phyloP scores from a whole-genome alignment of 2,888 invertebrate species.

The Sphecodes monilicornis region DNA sequence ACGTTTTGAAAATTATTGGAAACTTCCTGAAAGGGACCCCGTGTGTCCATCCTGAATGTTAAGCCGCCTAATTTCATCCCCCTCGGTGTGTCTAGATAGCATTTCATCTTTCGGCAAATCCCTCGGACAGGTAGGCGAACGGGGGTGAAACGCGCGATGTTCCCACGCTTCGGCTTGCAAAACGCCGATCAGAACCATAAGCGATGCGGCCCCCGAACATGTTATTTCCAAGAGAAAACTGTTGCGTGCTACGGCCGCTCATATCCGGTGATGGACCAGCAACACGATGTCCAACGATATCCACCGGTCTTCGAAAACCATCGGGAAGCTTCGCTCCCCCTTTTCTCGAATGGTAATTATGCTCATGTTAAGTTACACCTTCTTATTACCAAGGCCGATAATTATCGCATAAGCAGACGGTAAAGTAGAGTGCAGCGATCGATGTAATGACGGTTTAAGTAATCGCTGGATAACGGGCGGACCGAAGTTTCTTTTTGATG shows the following conservation, averaged over 20 bases:
- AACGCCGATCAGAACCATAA: conserved; percentile 64
- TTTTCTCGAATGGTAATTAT: background rate
- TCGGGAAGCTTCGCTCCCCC: background rate
- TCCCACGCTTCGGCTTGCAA: conserved; percentile 79
- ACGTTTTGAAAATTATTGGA: conserved; percentile 74
- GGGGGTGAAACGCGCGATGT: conserved; percentile 68
- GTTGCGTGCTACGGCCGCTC: conserved; percentile 53
- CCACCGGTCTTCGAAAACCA: background rate
- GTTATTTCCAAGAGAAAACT: conserved; percentile 68
- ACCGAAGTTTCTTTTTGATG: background rate
- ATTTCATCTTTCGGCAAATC: conserved; percentile 78
- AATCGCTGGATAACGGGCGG: background rate
- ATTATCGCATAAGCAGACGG: background rate
- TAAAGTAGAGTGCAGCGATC: background rate
- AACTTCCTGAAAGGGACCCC: conserved; percentile 61
- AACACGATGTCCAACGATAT: conserved; percentile 34
- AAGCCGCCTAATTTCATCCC: conserved; percentile 79
- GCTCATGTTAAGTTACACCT: background rate
- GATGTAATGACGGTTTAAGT: background rate
- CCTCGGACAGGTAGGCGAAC: conserved; percentile 77
- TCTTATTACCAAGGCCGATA: background rate
- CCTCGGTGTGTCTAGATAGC: conserved; percentile 73
- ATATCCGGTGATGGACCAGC: conserved; percentile 68
- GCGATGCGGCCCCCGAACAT: conserved; percentile 56
- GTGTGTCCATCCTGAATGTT: conserved; percentile 74